Base-by-base conservation (phyloP, 2,888 invertebrate species). In the Hypselothyrea guttata region DNA sequence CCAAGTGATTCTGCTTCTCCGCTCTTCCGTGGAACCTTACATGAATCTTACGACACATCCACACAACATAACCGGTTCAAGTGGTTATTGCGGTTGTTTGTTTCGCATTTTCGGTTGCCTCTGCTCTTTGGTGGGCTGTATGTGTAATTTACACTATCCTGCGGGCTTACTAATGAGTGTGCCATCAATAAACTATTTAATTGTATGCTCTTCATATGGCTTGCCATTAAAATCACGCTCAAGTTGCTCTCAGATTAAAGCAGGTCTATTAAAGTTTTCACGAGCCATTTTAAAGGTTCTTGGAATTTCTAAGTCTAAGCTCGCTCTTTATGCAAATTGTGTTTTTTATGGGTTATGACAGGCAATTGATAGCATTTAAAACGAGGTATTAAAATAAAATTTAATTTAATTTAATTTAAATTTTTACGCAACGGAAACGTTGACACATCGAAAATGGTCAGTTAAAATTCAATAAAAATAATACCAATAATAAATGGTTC, bases 51-150 rank as follows among this genome's bases (percentile, higher is more conserved):
- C 77, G 73, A 75, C 75, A 38, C 75, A 22, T 2, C 22, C 22
- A 22, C 5, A 22, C 22, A n/a, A 77, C 71, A 82, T 46, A 78
- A 78, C 78, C 78, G 82, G 78, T 78, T 75, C 65, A 64, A 65
- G 70, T 63, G 71, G 57, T 73, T 71, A 48, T 64, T 68, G 62
- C 67, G 58, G 71, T 67, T 68, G 42, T 71, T 56, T 57, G 37
- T 74, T 57, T 71, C 77, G 69, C 69, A 74, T 75, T 78, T 78
- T 78, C 68, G 82, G 82, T 61, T 70, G 63, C 63, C 63, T 55
- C 55, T 68, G 58, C 52, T 41, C 41, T 45, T 52, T 57, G 46
- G 62, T 79, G 74, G 75, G 78, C 54, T 28, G 51, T 55, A 56
- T 38, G 27, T 55, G 48, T 44, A 59, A 73, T 61, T 44, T 61